These are phyloP conservation scores for Drosophila longiperda DNA, from an alignment of 2,888 invertebrate species.

Conservation along the genomic window DNA sequence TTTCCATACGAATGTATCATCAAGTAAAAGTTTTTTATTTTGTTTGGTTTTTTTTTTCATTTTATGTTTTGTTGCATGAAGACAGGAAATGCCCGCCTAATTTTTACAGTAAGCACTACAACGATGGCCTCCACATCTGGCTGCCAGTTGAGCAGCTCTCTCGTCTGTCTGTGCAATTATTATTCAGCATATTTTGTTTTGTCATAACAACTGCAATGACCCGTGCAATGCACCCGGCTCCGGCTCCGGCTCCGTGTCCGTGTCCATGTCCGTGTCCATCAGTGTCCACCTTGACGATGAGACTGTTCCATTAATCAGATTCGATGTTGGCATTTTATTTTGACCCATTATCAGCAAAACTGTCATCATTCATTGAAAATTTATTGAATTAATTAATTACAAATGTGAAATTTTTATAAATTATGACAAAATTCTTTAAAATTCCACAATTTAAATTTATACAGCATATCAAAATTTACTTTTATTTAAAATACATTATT, in stretches of 20 bases:
- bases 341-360: conserved; percentile 67
- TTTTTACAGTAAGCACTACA: conserved; percentile 37
- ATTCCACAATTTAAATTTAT: conserved; percentile 29
- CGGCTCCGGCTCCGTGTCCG: conserved; percentile 14
- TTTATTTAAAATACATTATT: background rate
- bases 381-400: conserved; percentile 68
- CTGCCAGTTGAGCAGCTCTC: conserved; percentile 9
- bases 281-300: conserved; percentile 52
- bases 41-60: background rate
- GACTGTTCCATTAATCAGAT: conserved; percentile 69
- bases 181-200: conserved; percentile 44
- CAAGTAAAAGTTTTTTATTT: conserved; percentile 29
- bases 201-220: conserved; percentile 49
- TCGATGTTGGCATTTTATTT: conserved; percentile 49
- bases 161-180: conserved; percentile 56
- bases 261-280: conserved; percentile 49
- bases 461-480: conserved; percentile 13
- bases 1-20: conserved; percentile 20
- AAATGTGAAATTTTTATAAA: conserved; percentile 17
- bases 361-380: conserved; percentile 68
- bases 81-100: conserved; percentile 68
- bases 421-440: conserved; percentile 28
- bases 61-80: background rate
- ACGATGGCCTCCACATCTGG: conserved; percentile 22
- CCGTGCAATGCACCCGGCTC: conserved; percentile 58